Conservation (phyloP, 2,888 invertebrate species). For the Alloscopus bannaensis region DNA sequence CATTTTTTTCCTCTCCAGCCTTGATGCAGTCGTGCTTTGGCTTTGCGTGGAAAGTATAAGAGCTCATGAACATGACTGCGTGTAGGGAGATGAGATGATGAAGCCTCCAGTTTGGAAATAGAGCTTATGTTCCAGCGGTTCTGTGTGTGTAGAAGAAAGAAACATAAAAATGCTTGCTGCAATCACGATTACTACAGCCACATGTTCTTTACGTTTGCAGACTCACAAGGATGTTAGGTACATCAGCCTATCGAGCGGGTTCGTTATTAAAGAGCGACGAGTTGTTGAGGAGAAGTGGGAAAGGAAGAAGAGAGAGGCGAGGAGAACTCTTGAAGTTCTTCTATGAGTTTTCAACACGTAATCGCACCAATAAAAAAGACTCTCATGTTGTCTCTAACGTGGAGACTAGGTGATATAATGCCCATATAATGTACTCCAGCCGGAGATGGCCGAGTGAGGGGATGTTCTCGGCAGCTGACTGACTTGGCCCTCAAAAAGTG, state of each 20-base stretch:
- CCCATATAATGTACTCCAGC: not conserved
- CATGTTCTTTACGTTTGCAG: constrained; percentile 42
- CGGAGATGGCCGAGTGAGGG: constrained; percentile 51
- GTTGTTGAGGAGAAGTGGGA: no score
- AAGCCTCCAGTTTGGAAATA: not conserved
- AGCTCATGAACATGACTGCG: no score
- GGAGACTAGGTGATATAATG: constrained; percentile 1
- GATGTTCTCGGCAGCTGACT: constrained; percentile 66
- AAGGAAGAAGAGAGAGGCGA: constrained; percentile 7
- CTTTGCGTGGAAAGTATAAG: no score
- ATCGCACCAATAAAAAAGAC: constrained; percentile 50
- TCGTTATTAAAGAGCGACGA: constrained; percentile 1
- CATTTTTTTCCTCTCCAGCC: not conserved
- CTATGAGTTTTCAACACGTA: constrained; percentile 51
- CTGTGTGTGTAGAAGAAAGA: not conserved
- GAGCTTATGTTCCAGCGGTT: not conserved
- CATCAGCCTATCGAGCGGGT: constrained; percentile 5
- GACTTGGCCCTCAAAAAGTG: constrained; percentile 36
- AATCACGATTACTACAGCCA: constrained; percentile 22
- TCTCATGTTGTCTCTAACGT: not conserved
- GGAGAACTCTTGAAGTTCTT: constrained; percentile 6
- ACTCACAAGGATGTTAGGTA: not conserved
- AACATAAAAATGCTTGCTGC: not conserved
- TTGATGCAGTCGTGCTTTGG: no score
- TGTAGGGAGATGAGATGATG: not conserved